Evolutionary conservation across 2,113 vertebrate genomes (phyloP).

Genomic region (Sinocyclocheilus grahami): DNA sequence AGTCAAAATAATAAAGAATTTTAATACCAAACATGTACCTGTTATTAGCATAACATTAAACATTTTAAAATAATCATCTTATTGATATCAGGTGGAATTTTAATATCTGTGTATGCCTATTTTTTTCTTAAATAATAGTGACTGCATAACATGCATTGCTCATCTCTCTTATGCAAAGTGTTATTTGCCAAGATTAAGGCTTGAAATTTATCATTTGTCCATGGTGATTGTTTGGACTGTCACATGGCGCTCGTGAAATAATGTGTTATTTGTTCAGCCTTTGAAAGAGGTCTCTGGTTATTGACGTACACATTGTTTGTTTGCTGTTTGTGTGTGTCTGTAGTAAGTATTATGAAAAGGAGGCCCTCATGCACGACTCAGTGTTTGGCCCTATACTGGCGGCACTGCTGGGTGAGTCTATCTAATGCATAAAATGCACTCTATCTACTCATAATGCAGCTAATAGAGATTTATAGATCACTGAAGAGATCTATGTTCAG

Average conservation of each 20-base stretch:
- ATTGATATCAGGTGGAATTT: too few species aligned
- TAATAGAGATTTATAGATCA: conserved; percentile 1
- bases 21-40: too few species aligned
- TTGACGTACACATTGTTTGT: background rate
- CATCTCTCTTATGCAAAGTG: background rate
- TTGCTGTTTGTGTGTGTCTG: conserved; percentile 59
- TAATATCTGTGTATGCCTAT: too few species aligned
- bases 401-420: conserved; percentile 89
- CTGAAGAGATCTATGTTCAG: too few species aligned
- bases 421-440: background rate
- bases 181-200: conserved; percentile 40
- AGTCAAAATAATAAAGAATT: too few species aligned
- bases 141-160: background rate
- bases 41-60: too few species aligned
- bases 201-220: background rate
- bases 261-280: conserved; percentile 4
- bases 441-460: background rate
- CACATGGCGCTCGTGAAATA: background rate
- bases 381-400: conserved; percentile 94
- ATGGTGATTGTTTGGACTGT: background rate
- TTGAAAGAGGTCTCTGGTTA: conserved; percentile 13
- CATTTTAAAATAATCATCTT: too few species aligned
- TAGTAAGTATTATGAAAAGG: conserved; percentile 97
- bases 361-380: conserved; percentile 91
- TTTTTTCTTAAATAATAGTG: too few species aligned